These are phyloP conservation scores for Limnephilus lunatus DNA, from an alignment of 2,888 invertebrate species.

Conservation along the genomic window DNA sequence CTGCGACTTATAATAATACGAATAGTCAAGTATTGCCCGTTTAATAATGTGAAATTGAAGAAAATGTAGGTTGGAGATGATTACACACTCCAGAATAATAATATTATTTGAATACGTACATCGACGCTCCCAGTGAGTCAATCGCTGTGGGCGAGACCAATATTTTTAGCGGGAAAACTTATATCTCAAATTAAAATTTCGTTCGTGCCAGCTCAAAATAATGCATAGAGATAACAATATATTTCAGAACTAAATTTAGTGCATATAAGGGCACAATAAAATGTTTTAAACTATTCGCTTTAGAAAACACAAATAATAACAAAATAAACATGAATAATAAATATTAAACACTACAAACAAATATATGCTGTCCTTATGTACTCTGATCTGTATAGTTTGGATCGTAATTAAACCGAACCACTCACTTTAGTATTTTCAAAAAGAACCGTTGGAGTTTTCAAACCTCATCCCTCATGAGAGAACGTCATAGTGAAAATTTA, in stretches of 20 bases:
- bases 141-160: constrained; percentile 34
- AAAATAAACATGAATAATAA: too few relatives aligned
- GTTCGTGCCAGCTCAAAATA: neutral
- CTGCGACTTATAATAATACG: neutral
- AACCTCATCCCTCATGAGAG: too few relatives aligned
- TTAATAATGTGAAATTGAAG: neutral
- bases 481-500: too few relatives aligned
- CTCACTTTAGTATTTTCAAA: too few relatives aligned
- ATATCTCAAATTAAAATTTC: neutral
- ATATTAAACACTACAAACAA: too few relatives aligned
- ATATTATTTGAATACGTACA: constrained; percentile 16
- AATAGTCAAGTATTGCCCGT: neutral
- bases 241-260: neutral
- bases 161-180: constrained; percentile 37
- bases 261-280: neutral
- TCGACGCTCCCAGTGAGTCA: constrained; percentile 43
- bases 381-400: too few relatives aligned
- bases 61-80: neutral
- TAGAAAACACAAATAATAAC: too few relatives aligned
- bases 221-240: neutral
- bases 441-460: too few relatives aligned
- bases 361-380: too few relatives aligned
- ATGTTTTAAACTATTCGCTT: neutral
- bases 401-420: too few relatives aligned
- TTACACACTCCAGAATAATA: neutral